These are phyloP conservation scores for Homarus gammarus DNA, from an alignment of 2,888 invertebrate species.

Conservation along the genomic window DNA sequence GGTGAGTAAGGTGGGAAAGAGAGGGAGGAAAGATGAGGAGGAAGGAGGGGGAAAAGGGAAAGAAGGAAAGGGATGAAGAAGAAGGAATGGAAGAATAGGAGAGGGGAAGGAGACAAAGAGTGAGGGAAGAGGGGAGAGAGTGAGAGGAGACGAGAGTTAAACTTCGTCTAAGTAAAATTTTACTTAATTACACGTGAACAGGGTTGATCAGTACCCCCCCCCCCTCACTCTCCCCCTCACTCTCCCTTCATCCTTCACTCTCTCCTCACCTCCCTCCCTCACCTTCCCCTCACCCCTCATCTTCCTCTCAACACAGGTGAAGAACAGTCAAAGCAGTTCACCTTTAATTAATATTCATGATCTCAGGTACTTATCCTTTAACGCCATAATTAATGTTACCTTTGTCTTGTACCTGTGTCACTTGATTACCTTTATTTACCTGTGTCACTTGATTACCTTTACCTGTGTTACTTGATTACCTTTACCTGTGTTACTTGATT, in stretches of 20 bases:
- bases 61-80: neutral
- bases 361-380: too few species aligned
- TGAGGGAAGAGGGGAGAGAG: neutral
- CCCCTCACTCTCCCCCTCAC: neutral
- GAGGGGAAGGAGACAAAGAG: neutral
- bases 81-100: neutral
- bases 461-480: too few species aligned
- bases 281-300: neutral
- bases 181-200: neutral
- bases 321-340: too few species aligned
- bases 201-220: neutral
- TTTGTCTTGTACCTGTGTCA: too few species aligned
- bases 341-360: too few species aligned
- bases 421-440: too few species aligned
- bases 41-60: neutral
- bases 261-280: neutral
- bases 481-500: too few species aligned
- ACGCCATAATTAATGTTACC: too few species aligned
- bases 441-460: too few species aligned
- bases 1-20: neutral
- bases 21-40: neutral
- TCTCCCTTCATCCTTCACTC: neutral
- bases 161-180: neutral
- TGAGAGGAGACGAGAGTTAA: neutral
- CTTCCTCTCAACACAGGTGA: neutral